These are phyloP conservation scores for Halcyon smyrnensis DNA, from an alignment of 2,797 vertebrate species.

Conservation along the genomic window DNA sequence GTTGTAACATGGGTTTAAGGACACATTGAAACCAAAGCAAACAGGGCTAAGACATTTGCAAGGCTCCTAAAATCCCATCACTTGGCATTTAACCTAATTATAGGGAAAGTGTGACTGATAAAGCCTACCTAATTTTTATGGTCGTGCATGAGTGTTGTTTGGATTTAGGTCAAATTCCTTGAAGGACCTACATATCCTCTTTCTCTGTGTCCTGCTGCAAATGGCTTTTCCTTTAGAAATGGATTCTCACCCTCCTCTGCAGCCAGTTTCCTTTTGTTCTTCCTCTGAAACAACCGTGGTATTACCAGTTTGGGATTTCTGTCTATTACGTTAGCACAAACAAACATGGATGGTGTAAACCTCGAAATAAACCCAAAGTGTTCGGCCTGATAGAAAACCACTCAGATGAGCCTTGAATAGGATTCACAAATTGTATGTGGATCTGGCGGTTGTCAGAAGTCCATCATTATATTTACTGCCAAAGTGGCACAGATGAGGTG, in stretches of 20 bases:
- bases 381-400: background rate
- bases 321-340: background rate
- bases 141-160: background rate
- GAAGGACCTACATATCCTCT: background rate
- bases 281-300: background rate
- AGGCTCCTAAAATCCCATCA: background rate
- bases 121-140: background rate
- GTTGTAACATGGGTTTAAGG: background rate
- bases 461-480: conserved; percentile 1
- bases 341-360: background rate
- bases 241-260: background rate
- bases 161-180: background rate
- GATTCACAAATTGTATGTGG: background rate
- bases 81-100: background rate
- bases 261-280: background rate
- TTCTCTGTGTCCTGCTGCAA: background rate
- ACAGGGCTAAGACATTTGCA: background rate
- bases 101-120: background rate
- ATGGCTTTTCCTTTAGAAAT: background rate
- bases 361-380: background rate
- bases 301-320: background rate
- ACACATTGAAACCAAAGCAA: background rate
- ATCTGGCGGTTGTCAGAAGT: conserved; percentile 18
- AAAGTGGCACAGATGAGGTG: background rate
- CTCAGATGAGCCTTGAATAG: background rate